Evolutionary conservation across 2,888 invertebrate species (phyloP).

Genomic region (Hololepta plana): DNA sequence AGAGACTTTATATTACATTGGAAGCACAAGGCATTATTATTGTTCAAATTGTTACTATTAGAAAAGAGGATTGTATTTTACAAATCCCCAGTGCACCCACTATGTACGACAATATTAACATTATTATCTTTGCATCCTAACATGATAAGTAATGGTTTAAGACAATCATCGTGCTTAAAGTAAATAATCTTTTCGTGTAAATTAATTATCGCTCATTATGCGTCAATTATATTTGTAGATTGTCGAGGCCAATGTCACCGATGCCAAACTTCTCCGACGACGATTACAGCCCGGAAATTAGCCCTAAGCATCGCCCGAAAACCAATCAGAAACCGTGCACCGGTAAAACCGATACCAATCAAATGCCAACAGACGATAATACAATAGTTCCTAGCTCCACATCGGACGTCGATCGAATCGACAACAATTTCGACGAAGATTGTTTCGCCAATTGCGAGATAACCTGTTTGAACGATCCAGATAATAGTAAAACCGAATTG

Average conservation of each 20-base stretch:
- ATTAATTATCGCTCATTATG: too few species aligned
- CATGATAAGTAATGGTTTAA: constrained; percentile 69
- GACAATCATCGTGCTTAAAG: constrained; percentile 67
- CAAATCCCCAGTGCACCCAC: constrained; percentile 77
- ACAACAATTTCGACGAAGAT: too few species aligned
- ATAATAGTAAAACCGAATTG: too few species aligned
- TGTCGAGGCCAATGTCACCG: constrained; percentile 53
- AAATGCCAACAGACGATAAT: constrained; percentile 13
- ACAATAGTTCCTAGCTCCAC: constrained; percentile 5
- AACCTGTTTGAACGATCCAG: too few species aligned
- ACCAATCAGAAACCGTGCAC: constrained; percentile 1
- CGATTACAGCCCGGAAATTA: constrained; percentile 21
- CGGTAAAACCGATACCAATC: not conserved
- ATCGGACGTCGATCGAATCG: too few species aligned
- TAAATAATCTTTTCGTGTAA: constrained; percentile 22
- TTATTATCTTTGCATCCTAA: constrained; percentile 81
- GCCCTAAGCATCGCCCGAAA: constrained; percentile 12
- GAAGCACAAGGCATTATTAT: constrained; percentile 77
- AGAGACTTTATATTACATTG: constrained; percentile 67
- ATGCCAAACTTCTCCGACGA: constrained; percentile 43
- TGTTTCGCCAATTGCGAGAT: too few species aligned
- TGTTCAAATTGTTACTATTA: constrained; percentile 83
- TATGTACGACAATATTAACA: constrained; percentile 75
- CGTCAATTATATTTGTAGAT: constrained; percentile 30
- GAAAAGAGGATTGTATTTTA: constrained; percentile 82